Percentiles rank a stretch among this genome's conserved stretches.
phyloP scores from a whole-genome alignment of 2,113 vertebrate genomes.

The Scolopax mira region DNA sequence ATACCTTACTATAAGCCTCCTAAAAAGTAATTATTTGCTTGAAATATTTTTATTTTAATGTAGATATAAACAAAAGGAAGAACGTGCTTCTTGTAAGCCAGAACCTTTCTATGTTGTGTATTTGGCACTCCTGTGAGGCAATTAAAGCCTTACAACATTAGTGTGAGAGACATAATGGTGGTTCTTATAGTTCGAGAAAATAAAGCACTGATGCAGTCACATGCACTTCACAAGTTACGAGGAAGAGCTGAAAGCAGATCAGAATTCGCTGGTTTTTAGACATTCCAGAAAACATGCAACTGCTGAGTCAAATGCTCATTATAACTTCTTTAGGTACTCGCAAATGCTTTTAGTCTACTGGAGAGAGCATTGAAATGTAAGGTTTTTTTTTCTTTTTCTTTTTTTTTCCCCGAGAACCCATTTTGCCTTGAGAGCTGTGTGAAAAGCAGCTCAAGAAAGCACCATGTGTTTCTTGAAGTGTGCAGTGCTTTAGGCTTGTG shows the following conservation, averaged over 20 bases:
- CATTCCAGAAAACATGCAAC: not conserved
- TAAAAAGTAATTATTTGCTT: not conserved
- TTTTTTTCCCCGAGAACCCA: not conserved
- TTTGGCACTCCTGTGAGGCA: not conserved
- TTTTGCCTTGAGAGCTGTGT: not conserved
- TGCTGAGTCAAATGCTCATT: not conserved
- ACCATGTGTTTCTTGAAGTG: not conserved
- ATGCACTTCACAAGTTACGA: not conserved
- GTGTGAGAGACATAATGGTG: not conserved
- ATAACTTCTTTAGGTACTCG: not conserved
- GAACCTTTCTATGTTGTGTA: not conserved
- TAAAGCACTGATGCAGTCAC: not conserved
- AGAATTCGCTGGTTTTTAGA: not conserved
- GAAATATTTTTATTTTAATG: not conserved
- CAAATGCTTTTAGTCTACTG: slow-evolving; percentile 13
- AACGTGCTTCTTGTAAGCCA: not conserved
- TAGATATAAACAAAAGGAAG: not conserved
- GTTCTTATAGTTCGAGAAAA: not conserved
- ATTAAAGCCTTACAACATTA: not conserved
- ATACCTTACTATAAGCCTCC: not conserved
- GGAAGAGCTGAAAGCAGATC: not conserved
- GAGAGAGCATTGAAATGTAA: not conserved
- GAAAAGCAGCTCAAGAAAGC: not conserved
- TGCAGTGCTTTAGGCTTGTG: not conserved
- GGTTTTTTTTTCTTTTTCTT: not conserved